Conservation (phyloP, 2,888 invertebrate species). For the Cotesia congregata region DNA sequence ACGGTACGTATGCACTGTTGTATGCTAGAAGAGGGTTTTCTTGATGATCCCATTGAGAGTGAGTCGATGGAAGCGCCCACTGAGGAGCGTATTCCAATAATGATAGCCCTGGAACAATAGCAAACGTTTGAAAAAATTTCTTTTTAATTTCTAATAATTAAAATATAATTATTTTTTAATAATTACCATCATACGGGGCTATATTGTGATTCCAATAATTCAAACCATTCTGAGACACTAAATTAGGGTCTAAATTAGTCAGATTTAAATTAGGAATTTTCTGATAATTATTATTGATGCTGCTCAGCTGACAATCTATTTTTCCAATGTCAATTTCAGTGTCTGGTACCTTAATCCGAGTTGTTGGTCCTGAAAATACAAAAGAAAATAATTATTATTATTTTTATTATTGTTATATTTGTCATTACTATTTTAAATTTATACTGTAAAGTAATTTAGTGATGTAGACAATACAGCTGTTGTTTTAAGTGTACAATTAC, state of each 20-base stretch:
- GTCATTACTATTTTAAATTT: neutral
- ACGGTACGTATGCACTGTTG: constrained; percentile 45
- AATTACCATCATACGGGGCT: constrained; percentile 60
- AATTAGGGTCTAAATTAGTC: constrained; percentile 41
- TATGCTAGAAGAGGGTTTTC: constrained; percentile 60
- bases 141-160: neutral
- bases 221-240: constrained; percentile 58
- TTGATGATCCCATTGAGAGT: constrained; percentile 57
- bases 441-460: neutral
- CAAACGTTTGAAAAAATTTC: neutral
- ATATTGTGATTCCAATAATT: constrained; percentile 51
- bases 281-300: constrained; percentile 42
- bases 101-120: constrained; percentile 54
- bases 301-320: constrained; percentile 42
- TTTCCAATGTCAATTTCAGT: constrained; percentile 30
- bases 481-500: neutral
- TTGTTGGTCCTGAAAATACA: constrained; percentile 52
- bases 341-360: constrained; percentile 40
- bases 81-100: constrained; percentile 61
- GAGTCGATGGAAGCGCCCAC: constrained; percentile 63
- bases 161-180: neutral
- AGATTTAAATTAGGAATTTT: constrained; percentile 40
- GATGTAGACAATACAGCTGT: constrained; percentile 1
- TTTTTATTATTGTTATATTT: neutral
- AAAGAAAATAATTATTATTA: constrained; percentile 26